Base-by-base conservation (phyloP, 2,797 vertebrate genomes). In the Squalus acanthias region DNA sequence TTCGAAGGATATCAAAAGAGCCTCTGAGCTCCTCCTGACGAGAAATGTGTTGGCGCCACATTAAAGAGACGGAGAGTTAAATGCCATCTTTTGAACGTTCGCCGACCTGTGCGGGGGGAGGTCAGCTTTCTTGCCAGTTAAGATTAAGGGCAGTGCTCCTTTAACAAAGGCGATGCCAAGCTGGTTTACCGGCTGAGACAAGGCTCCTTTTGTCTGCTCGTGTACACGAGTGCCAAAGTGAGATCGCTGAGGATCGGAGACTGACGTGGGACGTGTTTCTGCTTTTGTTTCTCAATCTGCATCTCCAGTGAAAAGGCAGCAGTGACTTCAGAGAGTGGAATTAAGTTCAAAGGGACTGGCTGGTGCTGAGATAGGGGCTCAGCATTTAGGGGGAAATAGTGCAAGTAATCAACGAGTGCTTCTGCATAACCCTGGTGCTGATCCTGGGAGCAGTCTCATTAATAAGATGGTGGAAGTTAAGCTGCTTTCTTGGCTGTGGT, bases 111-210 rank as follows among this genome's bases (percentile, higher is more conserved):
- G 33, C 2, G 46, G 20, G 94, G 92, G 96, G 85, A 96, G 97
- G 96, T 97, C 96, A 96, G 85, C 96, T 95, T 96, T 96, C 97
- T 97, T 97, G 96, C 97, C 97, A 97, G 96, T 97, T 96, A 97
- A 96, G 97, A 97, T 97, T 97, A 97, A 95, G 95, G 96, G 94
- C 88, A 96, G 92, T 85, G 79, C 82, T 96, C 93, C 96, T 96
- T 96, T 96, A 96, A 96, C 85, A 96, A 96, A 69, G 65, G 65
- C 65, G 1, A 93, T 93, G 91, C 91, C 91, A 87, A 89, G 67
- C 91, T 70, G 96, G 96, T 96, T 96, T 96, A 92, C 96, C 76
- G 63, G 96, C 96, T 93, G 96, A 82, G 95, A 96, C 96, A 96
- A 96, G 93, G 95, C 96, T 57, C 63, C 96, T 96, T 96, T 96